phyloP scores from a whole-genome alignment of 2,888 invertebrate species.

The Eulithis prunata region DNA sequence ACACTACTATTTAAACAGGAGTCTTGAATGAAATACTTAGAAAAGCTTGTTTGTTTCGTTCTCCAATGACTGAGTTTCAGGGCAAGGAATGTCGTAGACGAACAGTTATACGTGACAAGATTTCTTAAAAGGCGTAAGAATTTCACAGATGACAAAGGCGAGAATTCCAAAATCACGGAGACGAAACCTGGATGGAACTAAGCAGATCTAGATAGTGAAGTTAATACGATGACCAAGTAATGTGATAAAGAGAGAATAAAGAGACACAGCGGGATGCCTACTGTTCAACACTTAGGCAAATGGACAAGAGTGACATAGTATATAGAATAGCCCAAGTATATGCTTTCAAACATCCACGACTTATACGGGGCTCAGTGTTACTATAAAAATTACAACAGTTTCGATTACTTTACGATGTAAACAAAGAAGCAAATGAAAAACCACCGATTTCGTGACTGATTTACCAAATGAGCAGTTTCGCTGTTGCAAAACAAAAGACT shows the following conservation, averaged over 20 bases:
- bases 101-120: conserved; percentile 17
- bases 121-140: conserved; percentile 1
- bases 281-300: conserved; percentile 37
- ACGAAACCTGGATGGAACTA: conserved; percentile 42
- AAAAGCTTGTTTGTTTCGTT: background rate
- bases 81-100: background rate
- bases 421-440: too few relatives aligned
- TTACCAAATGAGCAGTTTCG: background rate
- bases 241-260: conserved; percentile 46
- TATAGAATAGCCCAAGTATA: conserved; percentile 5
- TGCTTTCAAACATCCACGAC: too few relatives aligned
- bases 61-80: background rate
- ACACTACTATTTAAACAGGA: conserved; percentile 3
- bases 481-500: background rate
- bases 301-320: conserved; percentile 22
- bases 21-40: background rate
- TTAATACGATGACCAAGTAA: conserved; percentile 50
- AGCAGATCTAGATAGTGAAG: conserved; percentile 50
- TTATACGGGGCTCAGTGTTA: too few relatives aligned
- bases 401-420: too few relatives aligned
- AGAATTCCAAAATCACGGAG: conserved; percentile 18
- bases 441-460: too few relatives aligned
- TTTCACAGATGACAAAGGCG: background rate
- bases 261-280: conserved; percentile 14
- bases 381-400: too few relatives aligned